Evolutionary conservation across 2,797 vertebrate species (phyloP).

Genomic region (Melopsittacus undulatus): DNA sequence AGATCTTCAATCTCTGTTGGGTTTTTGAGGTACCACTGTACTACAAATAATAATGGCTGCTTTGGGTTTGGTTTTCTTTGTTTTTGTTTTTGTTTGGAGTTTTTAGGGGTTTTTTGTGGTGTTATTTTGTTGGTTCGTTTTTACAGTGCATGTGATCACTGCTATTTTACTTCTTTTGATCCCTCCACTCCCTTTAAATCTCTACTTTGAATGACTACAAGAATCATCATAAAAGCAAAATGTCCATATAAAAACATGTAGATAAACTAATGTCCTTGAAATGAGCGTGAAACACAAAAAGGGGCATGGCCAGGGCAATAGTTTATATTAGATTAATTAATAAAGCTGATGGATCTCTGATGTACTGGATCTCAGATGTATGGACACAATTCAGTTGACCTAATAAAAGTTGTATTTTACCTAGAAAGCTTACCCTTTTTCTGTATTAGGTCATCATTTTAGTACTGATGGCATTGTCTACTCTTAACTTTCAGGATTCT

Average conservation of each 20-base stretch:
- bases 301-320: neutral
- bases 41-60: neutral
- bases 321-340: neutral
- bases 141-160: neutral
- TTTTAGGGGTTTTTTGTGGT: neutral
- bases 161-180: neutral
- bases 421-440: neutral
- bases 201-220: neutral
- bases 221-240: neutral
- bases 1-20: neutral
- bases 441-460: neutral
- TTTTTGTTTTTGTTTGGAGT: neutral
- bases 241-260: accelerated
- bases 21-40: neutral
- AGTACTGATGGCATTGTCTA: neutral
- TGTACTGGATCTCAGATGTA: neutral
- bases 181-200: neutral
- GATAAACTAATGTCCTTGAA: neutral
- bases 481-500: neutral
- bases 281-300: neutral
- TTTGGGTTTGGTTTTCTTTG: neutral
- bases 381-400: neutral
- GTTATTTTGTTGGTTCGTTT: neutral
- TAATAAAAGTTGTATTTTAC: neutral
- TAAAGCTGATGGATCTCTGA: neutral